Percentiles rank a stretch among this genome's conserved stretches.
Evolutionary conservation across 2,888 invertebrate genomes (phyloP).

Genomic region (Glyphotaelius pellucidus): DNA sequence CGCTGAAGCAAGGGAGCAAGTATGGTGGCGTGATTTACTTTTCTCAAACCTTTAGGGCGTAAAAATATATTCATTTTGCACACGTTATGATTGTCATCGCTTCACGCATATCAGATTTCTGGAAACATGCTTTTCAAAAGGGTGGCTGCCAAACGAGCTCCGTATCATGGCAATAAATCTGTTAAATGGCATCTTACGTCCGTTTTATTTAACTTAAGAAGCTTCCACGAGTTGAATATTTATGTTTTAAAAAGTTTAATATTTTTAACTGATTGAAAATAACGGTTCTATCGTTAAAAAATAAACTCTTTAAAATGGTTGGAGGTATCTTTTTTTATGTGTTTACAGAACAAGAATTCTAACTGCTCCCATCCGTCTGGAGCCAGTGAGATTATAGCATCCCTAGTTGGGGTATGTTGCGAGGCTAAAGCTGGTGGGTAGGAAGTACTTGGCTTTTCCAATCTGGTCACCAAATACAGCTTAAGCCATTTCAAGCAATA

Average conservation of each 20-base stretch:
- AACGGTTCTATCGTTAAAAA: not conserved
- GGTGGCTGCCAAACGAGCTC: not conserved
- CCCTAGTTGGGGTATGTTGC: too few species aligned
- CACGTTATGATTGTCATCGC: not conserved
- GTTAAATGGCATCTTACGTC: slow-evolving; percentile 9
- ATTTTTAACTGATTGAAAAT: not conserved
- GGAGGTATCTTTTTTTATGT: too few species aligned
- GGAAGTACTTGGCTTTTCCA: too few species aligned
- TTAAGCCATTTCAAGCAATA: too few species aligned
- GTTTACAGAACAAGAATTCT: too few species aligned
- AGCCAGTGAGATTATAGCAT: too few species aligned
- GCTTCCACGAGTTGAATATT: not conserved
- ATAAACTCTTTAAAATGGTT: too few species aligned
- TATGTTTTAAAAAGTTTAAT: not conserved
- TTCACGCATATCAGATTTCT: not conserved
- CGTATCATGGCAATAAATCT: not conserved
- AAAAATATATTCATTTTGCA: not conserved
- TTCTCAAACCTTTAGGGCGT: not conserved
- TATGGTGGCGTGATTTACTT: not conserved
- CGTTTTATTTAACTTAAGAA: not conserved
- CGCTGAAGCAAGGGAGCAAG: not conserved
- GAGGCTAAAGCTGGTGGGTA: too few species aligned
- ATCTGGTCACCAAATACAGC: too few species aligned
- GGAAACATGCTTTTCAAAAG: not conserved
- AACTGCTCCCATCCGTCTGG: too few species aligned